A percentile compares a stretch with the other conserved stretches of the same genome.
These are phyloP conservation scores for Drosophila robusta DNA, from an alignment of 2,888 invertebrate genomes.

Conservation along the genomic window DNA sequence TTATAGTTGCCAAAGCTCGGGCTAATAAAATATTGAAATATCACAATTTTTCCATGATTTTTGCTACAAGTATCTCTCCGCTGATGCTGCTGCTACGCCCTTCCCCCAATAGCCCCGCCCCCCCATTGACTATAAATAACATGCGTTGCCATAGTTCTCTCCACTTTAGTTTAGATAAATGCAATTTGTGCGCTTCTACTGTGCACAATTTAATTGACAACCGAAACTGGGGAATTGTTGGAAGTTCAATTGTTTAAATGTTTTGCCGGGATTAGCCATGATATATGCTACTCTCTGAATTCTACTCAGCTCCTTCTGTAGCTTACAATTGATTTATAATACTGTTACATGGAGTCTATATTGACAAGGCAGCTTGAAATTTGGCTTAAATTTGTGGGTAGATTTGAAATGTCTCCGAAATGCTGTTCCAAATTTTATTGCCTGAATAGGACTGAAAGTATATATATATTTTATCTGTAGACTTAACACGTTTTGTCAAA, in stretches of 20 bases:
- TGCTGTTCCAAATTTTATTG: too few relatives aligned
- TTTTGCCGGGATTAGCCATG: conserved; percentile 35
- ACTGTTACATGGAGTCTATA: conserved; percentile 7
- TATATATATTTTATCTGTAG: too few relatives aligned
- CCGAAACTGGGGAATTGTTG: conserved; percentile 48
- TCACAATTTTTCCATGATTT: conserved; percentile 54
- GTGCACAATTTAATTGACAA: conserved; percentile 53
- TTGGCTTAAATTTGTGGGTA: too few relatives aligned
- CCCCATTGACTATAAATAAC: conserved; percentile 38
- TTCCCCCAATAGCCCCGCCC: too few relatives aligned
- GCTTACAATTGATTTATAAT: conserved; percentile 36
- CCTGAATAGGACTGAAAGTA: too few relatives aligned
- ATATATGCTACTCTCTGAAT: conserved; percentile 13
- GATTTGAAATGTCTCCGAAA: too few relatives aligned
- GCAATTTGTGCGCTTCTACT: conserved; percentile 37
- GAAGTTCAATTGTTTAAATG: conserved; percentile 34
- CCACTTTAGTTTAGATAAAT: conserved; percentile 44
- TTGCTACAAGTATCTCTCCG: conserved; percentile 32
- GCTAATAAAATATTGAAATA: conserved; percentile 77
- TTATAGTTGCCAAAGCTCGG: conserved; percentile 52
- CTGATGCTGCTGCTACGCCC: too few relatives aligned
- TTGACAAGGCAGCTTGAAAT: conserved; percentile 2
- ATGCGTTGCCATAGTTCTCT: conserved; percentile 46
- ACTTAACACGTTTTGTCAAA: too few relatives aligned
- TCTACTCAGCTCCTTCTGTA: not conserved